phyloP scores from a whole-genome alignment of 2,888 invertebrate genomes.

The Panorpa germanica region DNA sequence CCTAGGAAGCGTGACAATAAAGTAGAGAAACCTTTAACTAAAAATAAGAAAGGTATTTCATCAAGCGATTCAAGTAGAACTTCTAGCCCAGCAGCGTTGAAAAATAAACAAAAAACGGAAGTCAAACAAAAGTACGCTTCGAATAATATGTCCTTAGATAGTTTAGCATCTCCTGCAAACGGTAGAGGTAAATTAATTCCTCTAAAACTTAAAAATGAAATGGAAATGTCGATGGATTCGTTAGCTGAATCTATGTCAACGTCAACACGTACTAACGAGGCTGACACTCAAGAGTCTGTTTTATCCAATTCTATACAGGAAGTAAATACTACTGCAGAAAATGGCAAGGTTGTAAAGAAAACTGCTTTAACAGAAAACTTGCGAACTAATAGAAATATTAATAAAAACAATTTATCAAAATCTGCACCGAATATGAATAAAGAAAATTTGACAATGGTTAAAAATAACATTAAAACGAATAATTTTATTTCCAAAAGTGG shows the following conservation, averaged over 20 bases:
- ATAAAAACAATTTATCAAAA: conserved; percentile 7
- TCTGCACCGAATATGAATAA: conserved; percentile 6
- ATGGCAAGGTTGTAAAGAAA: no score
- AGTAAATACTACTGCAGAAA: neutral
- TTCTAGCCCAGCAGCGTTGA: conserved; percentile 21
- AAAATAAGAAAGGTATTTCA: conserved; percentile 19
- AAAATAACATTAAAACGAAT: no score
- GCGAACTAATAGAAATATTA: conserved; percentile 2
- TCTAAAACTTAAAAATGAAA: conserved; percentile 15
- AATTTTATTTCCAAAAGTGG: no score
- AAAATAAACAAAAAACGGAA: conserved; percentile 1
- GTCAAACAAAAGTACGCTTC: conserved; percentile 14
- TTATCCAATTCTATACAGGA: conserved; percentile 8
- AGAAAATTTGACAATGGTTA: no score
- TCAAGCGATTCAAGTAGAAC: conserved; percentile 25
- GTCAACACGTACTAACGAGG: conserved; percentile 23
- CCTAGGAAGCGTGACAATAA: conserved; percentile 22
- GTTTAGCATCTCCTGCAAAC: conserved; percentile 20
- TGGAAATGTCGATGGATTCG: conserved; percentile 21
- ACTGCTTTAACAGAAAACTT: no score
- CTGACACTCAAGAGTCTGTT: conserved; percentile 23
- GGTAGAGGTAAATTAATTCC: conserved; percentile 14
- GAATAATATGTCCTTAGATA: conserved; percentile 23
- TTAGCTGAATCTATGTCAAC: conserved; percentile 24
- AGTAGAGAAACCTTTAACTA: conserved; percentile 3